Percentiles rank a stretch among this genome's conserved stretches.
Evolutionary conservation across 2,888 invertebrate species (phyloP).

Genomic region (Chydorus sphaericus): DNA sequence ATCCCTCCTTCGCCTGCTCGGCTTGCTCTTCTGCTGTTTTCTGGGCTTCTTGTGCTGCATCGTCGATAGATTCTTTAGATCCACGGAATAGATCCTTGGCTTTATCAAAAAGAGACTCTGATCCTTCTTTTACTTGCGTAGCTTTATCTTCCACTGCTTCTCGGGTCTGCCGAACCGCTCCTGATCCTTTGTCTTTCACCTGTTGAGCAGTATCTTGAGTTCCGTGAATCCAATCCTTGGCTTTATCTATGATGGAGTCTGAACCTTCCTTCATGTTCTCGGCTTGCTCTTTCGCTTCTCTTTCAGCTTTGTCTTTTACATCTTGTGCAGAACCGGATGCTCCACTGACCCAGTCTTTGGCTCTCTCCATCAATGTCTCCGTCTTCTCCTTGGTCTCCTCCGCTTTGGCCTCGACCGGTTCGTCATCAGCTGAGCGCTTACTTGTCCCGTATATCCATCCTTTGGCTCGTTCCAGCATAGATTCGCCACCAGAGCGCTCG

Average conservation of each 20-base stretch:
- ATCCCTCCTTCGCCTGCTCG: neutral
- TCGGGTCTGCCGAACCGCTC: neutral
- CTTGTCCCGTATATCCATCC: no score
- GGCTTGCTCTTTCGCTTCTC: no score
- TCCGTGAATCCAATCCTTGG: neutral
- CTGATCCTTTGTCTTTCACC: neutral
- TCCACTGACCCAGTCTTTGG: no score
- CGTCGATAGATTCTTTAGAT: neutral
- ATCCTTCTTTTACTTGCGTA: neutral
- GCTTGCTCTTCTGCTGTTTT: neutral
- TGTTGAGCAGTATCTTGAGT: neutral
- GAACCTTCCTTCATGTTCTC: no score
- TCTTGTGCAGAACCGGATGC: neutral
- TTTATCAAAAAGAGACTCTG: neutral
- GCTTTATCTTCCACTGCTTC: constrained; percentile 1
- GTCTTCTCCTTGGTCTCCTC: no score
- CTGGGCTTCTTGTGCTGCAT: neutral
- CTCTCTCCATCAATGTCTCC: no score
- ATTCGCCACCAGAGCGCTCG: no score
- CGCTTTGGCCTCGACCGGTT: no score
- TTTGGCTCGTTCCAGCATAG: no score
- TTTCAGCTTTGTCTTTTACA: no score
- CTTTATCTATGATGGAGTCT: neutral
- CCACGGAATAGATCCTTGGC: neutral
- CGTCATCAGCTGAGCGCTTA: no score